Evolutionary conservation across 2,888 invertebrate genomes (phyloP), one percentile per base, ranked within the genome.

Genomic region (Crocallis elinguaria): DNA sequence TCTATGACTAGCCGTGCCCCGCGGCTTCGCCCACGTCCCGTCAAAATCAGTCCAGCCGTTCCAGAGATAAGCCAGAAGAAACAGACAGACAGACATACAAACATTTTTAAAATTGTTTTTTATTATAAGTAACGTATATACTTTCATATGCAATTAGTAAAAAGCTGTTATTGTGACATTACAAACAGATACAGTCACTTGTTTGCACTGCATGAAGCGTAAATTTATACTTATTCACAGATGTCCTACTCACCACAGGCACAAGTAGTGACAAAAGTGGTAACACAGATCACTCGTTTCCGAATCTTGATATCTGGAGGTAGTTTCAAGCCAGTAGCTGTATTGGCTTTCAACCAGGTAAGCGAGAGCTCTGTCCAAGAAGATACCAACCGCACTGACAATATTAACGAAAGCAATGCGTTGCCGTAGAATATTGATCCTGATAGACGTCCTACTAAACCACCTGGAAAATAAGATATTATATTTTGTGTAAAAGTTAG

Each of bases 361-460:
- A 54, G 19, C 0, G 81, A 79, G 0, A 87, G 55, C 0, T 52
- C 60, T 21, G 69, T 67, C 89, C 89, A 89, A 0, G 76, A 69
- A 1, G 72, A 62, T 2, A 83, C 57, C 4, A 88, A 79, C 25
- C 81, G 88, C 63, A 93, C 81, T 27, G 93, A 93, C 0, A 94
- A 66, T 0, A 93, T 33, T 1, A 92, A 75, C 0, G 93, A 92
- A 0, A 93, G 57, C 0, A 93, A 64, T 0, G 92, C 89, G 41
- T 93, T 93, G 0, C 82, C 86, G 54, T 93, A 94, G 75, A 94
- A 94, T 56, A 94, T 79, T 4, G 81, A 73, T 0, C 90, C 90
- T 0, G 90, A 83, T 1, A 89, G 52, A 17, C 84, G 79, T 3
- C 72, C 78, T 6, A 79, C 65, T 12, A 87, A 38, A 9, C 81